Percentiles rank a stretch among this genome's conserved stretches.
phyloP scores from a whole-genome alignment of 2,797 vertebrate genomes.

The Carapus acus region DNA sequence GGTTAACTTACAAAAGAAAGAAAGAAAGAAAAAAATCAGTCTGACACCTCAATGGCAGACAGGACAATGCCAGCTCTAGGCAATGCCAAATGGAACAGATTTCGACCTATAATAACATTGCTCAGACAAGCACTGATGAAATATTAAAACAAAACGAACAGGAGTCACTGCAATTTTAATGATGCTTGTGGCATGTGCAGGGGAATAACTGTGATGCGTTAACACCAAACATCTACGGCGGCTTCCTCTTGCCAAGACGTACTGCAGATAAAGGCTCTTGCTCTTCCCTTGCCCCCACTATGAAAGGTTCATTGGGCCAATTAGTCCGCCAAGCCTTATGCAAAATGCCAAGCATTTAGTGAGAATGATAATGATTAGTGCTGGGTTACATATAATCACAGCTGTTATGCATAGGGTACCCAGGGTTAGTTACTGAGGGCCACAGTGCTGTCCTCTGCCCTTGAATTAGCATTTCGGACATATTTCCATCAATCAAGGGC shows the following conservation, averaged over 20 bases:
- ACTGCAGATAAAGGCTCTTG: slow-evolving; percentile 41
- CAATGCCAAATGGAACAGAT: slow-evolving; percentile 57
- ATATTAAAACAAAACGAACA: slow-evolving; percentile 68
- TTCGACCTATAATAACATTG: slow-evolving; percentile 54
- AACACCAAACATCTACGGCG: slow-evolving; percentile 36
- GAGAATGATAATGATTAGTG: slow-evolving; percentile 68
- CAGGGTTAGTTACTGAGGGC: slow-evolving; percentile 41
- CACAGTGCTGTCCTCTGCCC: slow-evolving; percentile 37
- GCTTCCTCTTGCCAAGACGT: slow-evolving; percentile 22
- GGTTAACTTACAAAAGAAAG: slow-evolving; percentile 1
- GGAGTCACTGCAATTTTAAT: slow-evolving; percentile 71
- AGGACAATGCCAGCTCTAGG: slow-evolving; percentile 37
- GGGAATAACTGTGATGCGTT: slow-evolving; percentile 58
- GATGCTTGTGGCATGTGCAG: slow-evolving; percentile 67
- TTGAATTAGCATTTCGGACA: slow-evolving; percentile 42
- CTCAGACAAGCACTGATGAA: slow-evolving; percentile 64
- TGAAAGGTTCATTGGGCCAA: slow-evolving; percentile 66
- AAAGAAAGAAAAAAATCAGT: too few relatives aligned
- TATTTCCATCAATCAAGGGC: slow-evolving; percentile 49
- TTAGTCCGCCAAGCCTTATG: slow-evolving; percentile 61
- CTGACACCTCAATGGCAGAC: slow-evolving; percentile 48
- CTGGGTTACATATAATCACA: slow-evolving; percentile 52
- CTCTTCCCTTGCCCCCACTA: slow-evolving; percentile 45
- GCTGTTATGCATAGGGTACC: slow-evolving; percentile 26
- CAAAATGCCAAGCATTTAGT: slow-evolving; percentile 68